phyloP scores from a whole-genome alignment of 64 coral and sea anemone species.

The Montipora capricornis region DNA sequence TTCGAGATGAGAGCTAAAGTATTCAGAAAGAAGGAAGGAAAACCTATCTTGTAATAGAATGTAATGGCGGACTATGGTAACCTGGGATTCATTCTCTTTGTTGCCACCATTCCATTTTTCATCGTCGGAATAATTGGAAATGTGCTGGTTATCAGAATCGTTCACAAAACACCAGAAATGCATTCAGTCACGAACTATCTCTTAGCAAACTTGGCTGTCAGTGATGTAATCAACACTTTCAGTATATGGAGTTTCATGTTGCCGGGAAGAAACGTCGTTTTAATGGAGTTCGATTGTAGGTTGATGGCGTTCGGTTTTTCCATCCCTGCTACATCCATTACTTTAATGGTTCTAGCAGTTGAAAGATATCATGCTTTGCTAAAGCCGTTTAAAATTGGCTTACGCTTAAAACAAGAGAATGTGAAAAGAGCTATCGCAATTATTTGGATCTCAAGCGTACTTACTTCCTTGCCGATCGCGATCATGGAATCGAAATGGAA shows the following conservation, averaged over 20 bases:
- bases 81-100: not conserved
- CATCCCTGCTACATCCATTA: not conserved
- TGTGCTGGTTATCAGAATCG: conserved; percentile 3
- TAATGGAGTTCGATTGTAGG: not conserved
- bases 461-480: not conserved
- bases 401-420: not conserved
- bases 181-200: conserved; percentile 29
- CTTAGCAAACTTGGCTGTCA: conserved; percentile 24
- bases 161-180: conserved; percentile 13
- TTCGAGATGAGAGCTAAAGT: too few relatives aligned
- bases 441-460: not conserved
- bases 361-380: conserved; percentile 12
- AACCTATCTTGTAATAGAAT: too few relatives aligned
- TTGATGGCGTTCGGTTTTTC: not conserved
- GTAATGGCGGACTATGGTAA: not conserved
- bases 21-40: not conserved
- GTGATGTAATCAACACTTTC: conserved; percentile 5
- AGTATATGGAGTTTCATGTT: not conserved
- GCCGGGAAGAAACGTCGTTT: not conserved
- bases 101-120: not conserved
- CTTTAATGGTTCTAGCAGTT: not conserved
- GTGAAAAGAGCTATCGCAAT: not conserved
- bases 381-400: not conserved
- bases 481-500: not conserved
- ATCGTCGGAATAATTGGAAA: not conserved